Evolutionary conservation across 1,140 invertebrate species (phyloP), one percentile per base, ranked within the genome.

Genomic region (Contarinia nasturtii): DNA sequence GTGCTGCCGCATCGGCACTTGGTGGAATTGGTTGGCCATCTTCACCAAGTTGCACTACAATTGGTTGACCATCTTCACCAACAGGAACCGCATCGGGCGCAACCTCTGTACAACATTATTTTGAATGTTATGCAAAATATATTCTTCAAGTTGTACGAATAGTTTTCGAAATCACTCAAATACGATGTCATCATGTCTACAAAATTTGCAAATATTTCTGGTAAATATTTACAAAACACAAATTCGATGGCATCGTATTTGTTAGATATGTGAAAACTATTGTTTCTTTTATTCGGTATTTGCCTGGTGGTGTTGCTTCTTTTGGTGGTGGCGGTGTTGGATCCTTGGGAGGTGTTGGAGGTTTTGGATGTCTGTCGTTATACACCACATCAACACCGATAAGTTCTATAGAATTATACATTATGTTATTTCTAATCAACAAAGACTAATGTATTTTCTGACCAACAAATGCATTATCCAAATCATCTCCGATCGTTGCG

Each of bases 401-500:
- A 67, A 97, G 76, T 67, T 95, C 41, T 27, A 10, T 10, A 27
- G 3, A 27, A 10, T 27, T 27, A 3, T 10, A 27, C 27, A 27
- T 27, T 27, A 27, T 27, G n/a, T n/a, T n/a, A n/a, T 27, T 27
- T 27, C 27, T 3, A 27, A 27, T 27, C n/a, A n/a, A n/a, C n/a
- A n/a, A n/a, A n/a, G n/a, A n/a, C n/a, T n/a, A n/a, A n/a, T n/a
- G n/a, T n/a, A n/a, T n/a, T n/a, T n/a, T n/a, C 27, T 27, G 36
- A 14, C 17, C 93, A 60, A 89, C 77, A 74, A 97, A 96, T 52
- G 94, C 92, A 60, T 82, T 78, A 69, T 98, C 94, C 77, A 98
- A 77, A 69, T 95, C 93, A 70, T 97, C 90, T 56, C 86, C 88
- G 70, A 98, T 91, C 60, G 86, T 79, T 72, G 96, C 97, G 80